A percentile compares a stretch with the other conserved stretches of the same genome.
These are phyloP conservation scores for Phortica okadai DNA, from an alignment of 2,888 invertebrate genomes.

Conservation along the genomic window DNA sequence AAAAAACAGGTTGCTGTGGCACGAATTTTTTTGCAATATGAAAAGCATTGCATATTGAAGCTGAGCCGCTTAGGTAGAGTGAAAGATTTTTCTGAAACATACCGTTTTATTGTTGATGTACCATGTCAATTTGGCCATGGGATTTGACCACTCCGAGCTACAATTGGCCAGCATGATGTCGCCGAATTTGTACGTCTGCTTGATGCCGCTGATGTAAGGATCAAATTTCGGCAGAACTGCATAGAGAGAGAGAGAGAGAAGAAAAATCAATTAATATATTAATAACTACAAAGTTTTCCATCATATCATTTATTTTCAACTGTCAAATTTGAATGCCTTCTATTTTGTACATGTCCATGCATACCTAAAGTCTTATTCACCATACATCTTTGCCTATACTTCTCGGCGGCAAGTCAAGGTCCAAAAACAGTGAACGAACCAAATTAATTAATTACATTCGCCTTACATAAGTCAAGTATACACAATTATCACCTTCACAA, in stretches of 20 bases:
- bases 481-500: slow-evolving; percentile 60
- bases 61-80: slow-evolving; percentile 13
- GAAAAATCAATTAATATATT: no score
- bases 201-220: slow-evolving; percentile 73
- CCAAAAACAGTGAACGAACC: neutral
- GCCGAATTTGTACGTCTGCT: slow-evolving; percentile 73
- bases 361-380: no score
- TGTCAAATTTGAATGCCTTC: no score
- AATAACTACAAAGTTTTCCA: no score
- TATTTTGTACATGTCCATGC: no score
- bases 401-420: neutral
- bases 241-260: no score
- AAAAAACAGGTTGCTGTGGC: no score
- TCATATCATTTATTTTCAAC: no score
- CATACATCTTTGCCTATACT: no score
- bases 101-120: slow-evolving; percentile 76
- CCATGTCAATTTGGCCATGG: slow-evolving; percentile 75
- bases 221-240: slow-evolving; percentile 75
- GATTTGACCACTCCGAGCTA: slow-evolving; percentile 76
- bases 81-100: slow-evolving; percentile 53
- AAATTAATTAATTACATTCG: slow-evolving; percentile 2
- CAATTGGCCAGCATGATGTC: slow-evolving; percentile 75
- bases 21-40: no score
- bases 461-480: slow-evolving; percentile 36
- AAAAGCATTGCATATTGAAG: neutral